Percentiles rank a stretch among this genome's conserved stretches.
These are phyloP conservation scores for Centropus bengalensis DNA, from an alignment of 2,113 vertebrate genomes.

Conservation along the genomic window DNA sequence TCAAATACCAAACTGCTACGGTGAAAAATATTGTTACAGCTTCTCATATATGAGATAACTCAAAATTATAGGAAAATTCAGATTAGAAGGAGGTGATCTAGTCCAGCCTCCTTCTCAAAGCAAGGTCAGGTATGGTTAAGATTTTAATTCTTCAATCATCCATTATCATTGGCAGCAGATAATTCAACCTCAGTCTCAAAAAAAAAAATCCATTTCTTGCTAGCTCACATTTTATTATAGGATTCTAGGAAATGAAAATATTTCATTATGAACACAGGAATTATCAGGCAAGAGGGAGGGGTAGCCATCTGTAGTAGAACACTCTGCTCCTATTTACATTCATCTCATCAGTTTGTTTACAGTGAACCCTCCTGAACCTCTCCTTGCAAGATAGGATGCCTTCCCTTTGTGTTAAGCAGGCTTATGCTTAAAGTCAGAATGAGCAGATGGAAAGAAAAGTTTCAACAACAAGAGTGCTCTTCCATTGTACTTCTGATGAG, in stretches of 20 bases:
- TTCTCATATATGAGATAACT: not conserved
- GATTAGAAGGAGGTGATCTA: not conserved
- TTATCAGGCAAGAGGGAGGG: constrained; percentile 25
- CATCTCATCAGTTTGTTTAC: constrained; percentile 66
- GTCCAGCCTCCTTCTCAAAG: not conserved
- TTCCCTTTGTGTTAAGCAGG: constrained; percentile 57
- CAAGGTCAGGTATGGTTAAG: not conserved
- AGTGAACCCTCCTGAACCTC: constrained; percentile 60
- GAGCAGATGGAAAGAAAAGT: constrained; percentile 67
- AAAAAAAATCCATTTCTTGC: not conserved
- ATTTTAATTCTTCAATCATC: not conserved
- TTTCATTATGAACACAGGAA: constrained; percentile 20
- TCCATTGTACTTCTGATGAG: constrained; percentile 50
- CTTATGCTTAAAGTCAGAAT: constrained; percentile 62
- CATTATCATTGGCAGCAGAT: not conserved
- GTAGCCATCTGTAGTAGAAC: constrained; percentile 60
- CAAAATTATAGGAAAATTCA: not conserved
- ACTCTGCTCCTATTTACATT: constrained; percentile 47
- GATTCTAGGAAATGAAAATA: constrained; percentile 19
- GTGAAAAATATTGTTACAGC: not conserved
- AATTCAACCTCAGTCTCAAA: not conserved
- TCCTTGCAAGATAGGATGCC: constrained; percentile 40
- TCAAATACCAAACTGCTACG: not conserved
- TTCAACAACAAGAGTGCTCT: constrained; percentile 48
- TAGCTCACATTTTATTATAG: constrained; percentile 1